Conservation (phyloP, 2,113 vertebrate species). For the Microtus richardsoni region DNA sequence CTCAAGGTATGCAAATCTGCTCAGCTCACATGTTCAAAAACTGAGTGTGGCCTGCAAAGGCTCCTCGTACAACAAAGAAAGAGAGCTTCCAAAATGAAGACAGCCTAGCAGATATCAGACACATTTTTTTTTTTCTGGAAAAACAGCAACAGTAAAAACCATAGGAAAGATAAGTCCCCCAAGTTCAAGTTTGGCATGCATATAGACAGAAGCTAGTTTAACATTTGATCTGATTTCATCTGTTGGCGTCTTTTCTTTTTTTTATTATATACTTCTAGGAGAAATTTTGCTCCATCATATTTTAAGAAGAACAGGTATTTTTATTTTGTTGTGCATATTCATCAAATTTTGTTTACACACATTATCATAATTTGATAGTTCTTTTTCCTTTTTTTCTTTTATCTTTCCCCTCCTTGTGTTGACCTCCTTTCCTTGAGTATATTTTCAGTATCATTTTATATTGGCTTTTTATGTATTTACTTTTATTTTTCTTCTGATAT, state of each 20-base stretch:
- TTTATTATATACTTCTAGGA: not conserved
- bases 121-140: not conserved
- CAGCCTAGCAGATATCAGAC: not conserved
- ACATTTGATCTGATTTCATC: not conserved
- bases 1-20: not conserved
- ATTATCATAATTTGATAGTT: not conserved
- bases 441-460: not conserved
- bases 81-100: not conserved
- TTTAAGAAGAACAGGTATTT: not conserved
- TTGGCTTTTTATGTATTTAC: not conserved
- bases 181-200: not conserved
- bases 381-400: not conserved
- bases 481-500: not conserved
- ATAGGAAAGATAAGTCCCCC: not conserved
- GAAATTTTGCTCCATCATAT: not conserved
- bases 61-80: not conserved
- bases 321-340: not conserved
- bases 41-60: not conserved
- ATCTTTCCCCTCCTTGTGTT: not conserved
- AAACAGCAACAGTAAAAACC: not conserved
- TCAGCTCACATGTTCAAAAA: not conserved
- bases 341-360: not conserved
- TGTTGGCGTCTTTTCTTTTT: not conserved
- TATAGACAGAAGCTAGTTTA: not conserved
- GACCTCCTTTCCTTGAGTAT: not conserved